Evolutionary conservation across 1,140 invertebrate genomes (phyloP).

Genomic region (Drosophila malerkotliana): DNA sequence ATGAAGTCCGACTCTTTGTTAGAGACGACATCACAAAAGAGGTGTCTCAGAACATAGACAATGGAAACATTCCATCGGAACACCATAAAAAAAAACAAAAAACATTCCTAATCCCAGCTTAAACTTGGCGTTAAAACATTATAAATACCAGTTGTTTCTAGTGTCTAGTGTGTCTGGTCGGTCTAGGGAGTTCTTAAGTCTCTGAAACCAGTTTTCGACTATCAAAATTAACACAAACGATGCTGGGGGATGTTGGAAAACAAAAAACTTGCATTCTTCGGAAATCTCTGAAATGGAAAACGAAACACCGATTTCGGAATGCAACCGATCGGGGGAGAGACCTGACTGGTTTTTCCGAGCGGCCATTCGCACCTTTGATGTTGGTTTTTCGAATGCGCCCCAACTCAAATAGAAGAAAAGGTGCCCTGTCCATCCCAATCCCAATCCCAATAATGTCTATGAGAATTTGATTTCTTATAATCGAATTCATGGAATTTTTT

Average conservation of each 20-base stretch:
- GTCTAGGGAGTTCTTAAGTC: conserved; percentile 37
- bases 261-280: conserved; percentile 45
- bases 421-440: conserved; percentile 32
- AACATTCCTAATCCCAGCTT: conserved; percentile 23
- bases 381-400: conserved; percentile 40
- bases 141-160: conserved; percentile 41
- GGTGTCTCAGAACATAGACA: conserved; percentile 48
- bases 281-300: conserved; percentile 38
- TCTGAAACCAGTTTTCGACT: conserved; percentile 34
- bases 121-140: conserved; percentile 48
- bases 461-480: conserved; percentile 70
- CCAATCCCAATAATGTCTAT: conserved; percentile 39
- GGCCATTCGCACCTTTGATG: conserved; percentile 49
- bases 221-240: conserved; percentile 40
- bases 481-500: conserved; percentile 78
- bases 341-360: conserved; percentile 28
- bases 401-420: background rate
- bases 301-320: conserved; percentile 18
- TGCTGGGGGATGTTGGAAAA: conserved; percentile 13
- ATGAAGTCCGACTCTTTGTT: conserved; percentile 45
- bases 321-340: conserved; percentile 7
- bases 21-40: conserved; percentile 12
- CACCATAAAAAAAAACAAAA: conserved; percentile 11
- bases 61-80: conserved; percentile 35
- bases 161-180: conserved; percentile 22